A percentile compares a stretch with the other conserved stretches of the same genome.
These are phyloP conservation scores for Mactra quadrangularis DNA, from an alignment of 1,140 invertebrate species.

Conservation along the genomic window DNA sequence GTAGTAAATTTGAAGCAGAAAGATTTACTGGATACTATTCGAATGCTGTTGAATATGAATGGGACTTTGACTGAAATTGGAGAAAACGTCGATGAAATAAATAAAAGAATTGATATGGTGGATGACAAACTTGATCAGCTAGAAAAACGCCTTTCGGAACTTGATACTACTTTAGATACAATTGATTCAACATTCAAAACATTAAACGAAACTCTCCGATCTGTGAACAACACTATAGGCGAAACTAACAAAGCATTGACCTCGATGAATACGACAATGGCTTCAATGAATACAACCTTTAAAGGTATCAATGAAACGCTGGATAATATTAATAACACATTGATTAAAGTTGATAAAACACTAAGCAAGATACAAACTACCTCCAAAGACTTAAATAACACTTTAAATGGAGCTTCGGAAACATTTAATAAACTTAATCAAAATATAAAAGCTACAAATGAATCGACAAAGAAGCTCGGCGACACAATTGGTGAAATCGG, in stretches of 20 bases:
- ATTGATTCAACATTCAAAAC: slow-evolving; percentile 41
- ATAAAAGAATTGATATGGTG: slow-evolving; percentile 32
- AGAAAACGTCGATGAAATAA: slow-evolving; percentile 50
- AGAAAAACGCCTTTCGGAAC: neutral
- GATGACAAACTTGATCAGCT: slow-evolving; percentile 21
- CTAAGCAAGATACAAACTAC: slow-evolving; percentile 17
- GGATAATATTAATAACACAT: slow-evolving; percentile 38
- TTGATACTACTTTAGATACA: slow-evolving; percentile 34
- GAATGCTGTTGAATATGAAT: slow-evolving; percentile 57
- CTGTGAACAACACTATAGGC: slow-evolving; percentile 29
- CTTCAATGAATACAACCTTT: slow-evolving; percentile 24
- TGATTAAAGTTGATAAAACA: slow-evolving; percentile 18
- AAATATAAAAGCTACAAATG: neutral
- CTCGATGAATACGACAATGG: slow-evolving; percentile 14
- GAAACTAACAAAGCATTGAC: slow-evolving; percentile 28
- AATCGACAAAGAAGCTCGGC: slow-evolving; percentile 6
- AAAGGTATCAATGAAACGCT: slow-evolving; percentile 26
- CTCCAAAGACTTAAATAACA: neutral
- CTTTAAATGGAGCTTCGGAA: neutral
- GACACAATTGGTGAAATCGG: neutral
- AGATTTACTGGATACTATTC: slow-evolving; percentile 43
- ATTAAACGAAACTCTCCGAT: slow-evolving; percentile 26
- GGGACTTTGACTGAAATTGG: slow-evolving; percentile 46
- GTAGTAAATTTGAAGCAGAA: slow-evolving; percentile 23
- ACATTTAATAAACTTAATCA: slow-evolving; percentile 8